Base-by-base conservation (phyloP, 2,888 invertebrate genomes). In the Euplexia lucipara region DNA sequence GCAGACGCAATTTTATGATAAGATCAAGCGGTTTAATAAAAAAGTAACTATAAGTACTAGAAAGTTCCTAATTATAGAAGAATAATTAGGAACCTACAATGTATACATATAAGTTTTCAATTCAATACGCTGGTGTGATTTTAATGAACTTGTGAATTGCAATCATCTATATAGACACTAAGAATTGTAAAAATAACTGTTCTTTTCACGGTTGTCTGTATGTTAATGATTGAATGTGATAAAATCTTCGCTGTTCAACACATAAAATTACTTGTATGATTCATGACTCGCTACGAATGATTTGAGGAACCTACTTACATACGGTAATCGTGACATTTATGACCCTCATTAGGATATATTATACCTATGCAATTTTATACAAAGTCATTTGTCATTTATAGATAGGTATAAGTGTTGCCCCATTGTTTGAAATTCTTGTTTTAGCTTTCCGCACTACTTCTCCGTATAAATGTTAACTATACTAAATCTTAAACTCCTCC, bases 111-210 rank as follows among this genome's bases (percentile, higher is more conserved):
- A 47, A 41, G 37, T 63, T 79, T 71, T 70, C 64, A 45, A 52
- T 68, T 68, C 10, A 16, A n/a, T 56, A 20, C 22, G 37, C 6
- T 22, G 18, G 72, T 22, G 22, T 47, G 56, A 34, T 57, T 37
- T 34, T 59, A 70, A 64, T 57, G 42, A 67, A 64, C 51, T 69
- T 64, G 62, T 63, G 61, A 56, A 66, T 71, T 41, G 44, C 30
- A 58, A 71, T 65, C n/a, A 64, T 51, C 62, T 45, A 51, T 47
- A 45, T 49, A 59, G 59, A 57, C 62, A 59, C 37, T 48, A 61
- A 53, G 60, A 35, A 62, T 58, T 61, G 52, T 56, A 53, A 60
- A 68, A 81, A 60, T 76, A 81, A 81, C 70, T 70, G 70, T 75
- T 54, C 47, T 41, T 64, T 72, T 71, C 67, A 72, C 66, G 76